Percentiles rank a stretch among this genome's conserved stretches.
These are phyloP conservation scores for Coryphaenoides rupestris DNA, from an alignment of 2,113 vertebrate species.

Conservation along the genomic window DNA sequence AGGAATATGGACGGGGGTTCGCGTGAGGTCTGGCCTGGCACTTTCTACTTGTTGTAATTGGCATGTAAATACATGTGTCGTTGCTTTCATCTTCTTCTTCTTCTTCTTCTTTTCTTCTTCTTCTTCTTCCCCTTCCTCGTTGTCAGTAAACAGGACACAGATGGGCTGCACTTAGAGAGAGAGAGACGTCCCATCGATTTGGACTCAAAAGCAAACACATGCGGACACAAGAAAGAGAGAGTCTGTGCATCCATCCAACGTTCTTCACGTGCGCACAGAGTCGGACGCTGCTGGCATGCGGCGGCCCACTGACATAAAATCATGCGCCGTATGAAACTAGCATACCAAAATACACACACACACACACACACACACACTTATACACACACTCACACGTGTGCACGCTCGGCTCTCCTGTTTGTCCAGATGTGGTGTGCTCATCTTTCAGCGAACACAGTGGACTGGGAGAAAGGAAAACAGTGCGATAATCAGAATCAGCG, in stretches of 20 bases:
- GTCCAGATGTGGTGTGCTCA: conserved; percentile 42
- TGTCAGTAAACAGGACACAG: conserved; percentile 14
- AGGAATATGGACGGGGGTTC: background rate
- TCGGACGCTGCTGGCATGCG: background rate
- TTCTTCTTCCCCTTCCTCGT: too few species aligned
- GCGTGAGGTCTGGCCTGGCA: background rate
- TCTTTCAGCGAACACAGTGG: conserved; percentile 22
- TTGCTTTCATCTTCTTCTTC: conserved; percentile 10
- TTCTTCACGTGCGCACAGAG: background rate
- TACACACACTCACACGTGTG: conserved; percentile 3
- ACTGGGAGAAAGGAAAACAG: conserved; percentile 18
- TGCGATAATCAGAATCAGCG: conserved; percentile 20
- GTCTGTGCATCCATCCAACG: too few species aligned
- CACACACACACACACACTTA: background rate
- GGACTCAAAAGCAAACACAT: background rate
- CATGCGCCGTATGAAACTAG: background rate
- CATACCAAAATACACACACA: conserved; percentile 3
- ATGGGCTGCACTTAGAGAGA: background rate
- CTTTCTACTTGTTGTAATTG: conserved; percentile 26
- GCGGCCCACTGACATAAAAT: background rate
- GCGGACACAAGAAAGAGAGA: background rate
- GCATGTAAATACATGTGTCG: conserved; percentile 31
- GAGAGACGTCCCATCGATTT: too few species aligned
- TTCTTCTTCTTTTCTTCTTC: too few species aligned
- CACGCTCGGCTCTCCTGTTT: conserved; percentile 4